These are phyloP conservation scores for Pyrrhia umbra DNA, from an alignment of 2,888 invertebrate genomes.

Conservation along the genomic window DNA sequence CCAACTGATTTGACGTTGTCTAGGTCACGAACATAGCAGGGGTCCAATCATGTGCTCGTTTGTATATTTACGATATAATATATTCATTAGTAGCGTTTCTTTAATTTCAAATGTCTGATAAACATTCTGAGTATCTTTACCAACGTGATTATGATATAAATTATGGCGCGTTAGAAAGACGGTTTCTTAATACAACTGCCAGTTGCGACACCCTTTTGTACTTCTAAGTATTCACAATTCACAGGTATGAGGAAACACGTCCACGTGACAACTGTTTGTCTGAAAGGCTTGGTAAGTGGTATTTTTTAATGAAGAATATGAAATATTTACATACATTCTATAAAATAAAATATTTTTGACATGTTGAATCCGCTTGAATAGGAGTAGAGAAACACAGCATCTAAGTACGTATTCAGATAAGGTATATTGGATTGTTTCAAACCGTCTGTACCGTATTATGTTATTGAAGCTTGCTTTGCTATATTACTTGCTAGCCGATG, in stretches of 20 bases:
- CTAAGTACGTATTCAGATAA: too few relatives aligned
- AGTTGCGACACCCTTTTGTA: background rate
- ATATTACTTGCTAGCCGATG: too few relatives aligned
- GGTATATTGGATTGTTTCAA: too few relatives aligned
- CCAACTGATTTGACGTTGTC: slow-evolving; percentile 64
- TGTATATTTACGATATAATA: slow-evolving; percentile 3
- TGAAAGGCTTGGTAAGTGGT: background rate
- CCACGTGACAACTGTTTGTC: background rate
- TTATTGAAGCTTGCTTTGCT: too few relatives aligned
- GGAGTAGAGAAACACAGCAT: too few relatives aligned
- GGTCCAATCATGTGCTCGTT: slow-evolving; percentile 25
- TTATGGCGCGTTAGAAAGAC: too few relatives aligned
- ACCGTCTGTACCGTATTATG: too few relatives aligned
- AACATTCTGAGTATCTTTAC: background rate
- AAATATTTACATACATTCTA: too few relatives aligned
- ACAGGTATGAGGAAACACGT: background rate
- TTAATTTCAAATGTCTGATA: background rate
- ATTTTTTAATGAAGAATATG: background rate
- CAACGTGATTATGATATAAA: too few relatives aligned
- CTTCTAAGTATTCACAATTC: slow-evolving; percentile 6
- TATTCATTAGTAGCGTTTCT: slow-evolving; percentile 30
- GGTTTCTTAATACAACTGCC: background rate
- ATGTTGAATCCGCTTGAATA: too few relatives aligned
- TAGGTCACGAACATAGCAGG: slow-evolving; percentile 69
- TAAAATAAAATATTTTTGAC: too few relatives aligned